A percentile compares a stretch with the other conserved stretches of the same genome.
phyloP scores from a whole-genome alignment of 2,888 invertebrate genomes.

The Anthoptus insignis region DNA sequence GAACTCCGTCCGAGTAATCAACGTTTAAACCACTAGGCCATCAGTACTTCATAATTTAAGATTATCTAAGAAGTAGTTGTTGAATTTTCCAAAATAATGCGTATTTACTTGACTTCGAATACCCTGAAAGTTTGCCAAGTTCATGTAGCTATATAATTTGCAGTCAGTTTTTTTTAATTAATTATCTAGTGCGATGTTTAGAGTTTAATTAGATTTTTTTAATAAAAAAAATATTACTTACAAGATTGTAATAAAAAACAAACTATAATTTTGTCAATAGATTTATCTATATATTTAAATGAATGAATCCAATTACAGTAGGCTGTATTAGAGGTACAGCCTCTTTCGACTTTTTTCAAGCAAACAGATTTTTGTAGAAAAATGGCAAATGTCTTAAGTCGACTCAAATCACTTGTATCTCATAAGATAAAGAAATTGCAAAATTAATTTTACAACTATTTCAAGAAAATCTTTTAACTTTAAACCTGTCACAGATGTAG shows the following conservation, averaged over 20 bases:
- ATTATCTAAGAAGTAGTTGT: no score
- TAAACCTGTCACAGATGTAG: slow-evolving; percentile 12
- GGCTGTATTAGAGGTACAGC: slow-evolving; percentile 73
- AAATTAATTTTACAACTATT: slow-evolving; percentile 47
- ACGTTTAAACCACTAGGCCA: no score
- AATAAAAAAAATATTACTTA: no score
- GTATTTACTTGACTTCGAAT: no score
- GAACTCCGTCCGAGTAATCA: no score
- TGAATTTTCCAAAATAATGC: no score
- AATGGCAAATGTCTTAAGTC: slow-evolving; percentile 73
- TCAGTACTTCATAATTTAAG: no score
- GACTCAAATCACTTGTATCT: slow-evolving; percentile 65
- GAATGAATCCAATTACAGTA: slow-evolving; percentile 83
- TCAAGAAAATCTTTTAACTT: slow-evolving; percentile 56
- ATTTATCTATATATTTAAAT: slow-evolving; percentile 87
- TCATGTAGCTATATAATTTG: no score
- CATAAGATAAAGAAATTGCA: slow-evolving; percentile 26
- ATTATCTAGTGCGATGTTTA: no score
- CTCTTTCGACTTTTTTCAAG: slow-evolving; percentile 69
- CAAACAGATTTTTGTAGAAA: slow-evolving; percentile 67
- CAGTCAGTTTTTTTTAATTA: no score
- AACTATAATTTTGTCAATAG: slow-evolving; percentile 82
- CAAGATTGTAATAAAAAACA: slow-evolving; percentile 51
- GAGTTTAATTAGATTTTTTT: no score
- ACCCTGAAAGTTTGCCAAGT: no score